Conservation (phyloP, 2,888 invertebrate genomes). For the Ethmia dodecea region DNA sequence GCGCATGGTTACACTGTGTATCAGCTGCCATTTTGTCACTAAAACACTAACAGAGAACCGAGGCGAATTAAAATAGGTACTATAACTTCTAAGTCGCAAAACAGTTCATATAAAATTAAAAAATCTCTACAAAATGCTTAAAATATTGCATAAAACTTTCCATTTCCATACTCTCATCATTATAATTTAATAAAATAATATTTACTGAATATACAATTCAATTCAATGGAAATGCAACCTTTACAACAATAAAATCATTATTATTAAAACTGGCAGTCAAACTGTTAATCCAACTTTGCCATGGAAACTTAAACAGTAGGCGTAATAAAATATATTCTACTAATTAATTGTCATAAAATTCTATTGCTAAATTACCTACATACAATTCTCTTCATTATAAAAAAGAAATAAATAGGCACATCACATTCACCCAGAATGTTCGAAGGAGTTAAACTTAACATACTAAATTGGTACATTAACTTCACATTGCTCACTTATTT, state of each 20-base stretch:
- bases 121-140: slow-evolving; percentile 36
- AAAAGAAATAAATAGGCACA: slow-evolving; percentile 74
- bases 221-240: slow-evolving; percentile 32
- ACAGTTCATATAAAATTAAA: slow-evolving; percentile 37
- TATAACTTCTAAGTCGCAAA: slow-evolving; percentile 24
- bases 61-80: slow-evolving; percentile 15
- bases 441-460: slow-evolving; percentile 46
- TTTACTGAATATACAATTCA: slow-evolving; percentile 65
- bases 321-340: slow-evolving; percentile 45
- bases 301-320: slow-evolving; percentile 33
- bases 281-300: slow-evolving; percentile 26
- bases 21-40: slow-evolving; percentile 39
- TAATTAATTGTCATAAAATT: slow-evolving; percentile 55
- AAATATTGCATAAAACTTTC: slow-evolving; percentile 58
- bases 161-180: slow-evolving; percentile 33
- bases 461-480: slow-evolving; percentile 49
- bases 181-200: slow-evolving; percentile 55
- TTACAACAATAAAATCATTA: slow-evolving; percentile 20
- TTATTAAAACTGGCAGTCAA: slow-evolving; percentile 33
- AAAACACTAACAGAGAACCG: slow-evolving; percentile 14
- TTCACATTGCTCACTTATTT: slow-evolving; percentile 46
- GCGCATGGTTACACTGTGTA: slow-evolving; percentile 23
- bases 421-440: slow-evolving; percentile 62
- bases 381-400: slow-evolving; percentile 53
- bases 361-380: slow-evolving; percentile 46